A percentile compares a stretch with the other conserved stretches of the same genome.
phyloP scores from a whole-genome alignment of 2,113 vertebrate species.

The Athene noctua region DNA sequence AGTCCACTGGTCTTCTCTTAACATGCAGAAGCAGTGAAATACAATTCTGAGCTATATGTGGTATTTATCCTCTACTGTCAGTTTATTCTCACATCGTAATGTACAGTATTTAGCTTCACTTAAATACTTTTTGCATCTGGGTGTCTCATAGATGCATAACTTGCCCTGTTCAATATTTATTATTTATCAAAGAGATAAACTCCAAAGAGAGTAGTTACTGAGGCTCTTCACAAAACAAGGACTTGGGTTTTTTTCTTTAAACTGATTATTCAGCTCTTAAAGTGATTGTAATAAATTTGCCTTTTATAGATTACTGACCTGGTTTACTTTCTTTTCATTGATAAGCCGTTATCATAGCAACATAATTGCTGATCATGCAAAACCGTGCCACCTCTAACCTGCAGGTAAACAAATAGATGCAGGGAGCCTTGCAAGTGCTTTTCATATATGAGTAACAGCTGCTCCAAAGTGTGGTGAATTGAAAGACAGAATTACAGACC shows the following conservation, averaged over 20 bases:
- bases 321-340: background rate
- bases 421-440: background rate
- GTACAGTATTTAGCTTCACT: background rate
- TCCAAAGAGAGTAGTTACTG: background rate
- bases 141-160: background rate
- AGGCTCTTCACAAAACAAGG: background rate
- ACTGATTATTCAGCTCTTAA: background rate
- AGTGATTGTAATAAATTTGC: background rate
- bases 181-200: background rate
- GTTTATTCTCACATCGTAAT: background rate
- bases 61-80: background rate
- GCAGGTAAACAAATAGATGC: background rate
- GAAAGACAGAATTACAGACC: background rate
- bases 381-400: background rate
- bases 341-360: background rate
- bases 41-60: background rate
- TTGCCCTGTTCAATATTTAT: background rate
- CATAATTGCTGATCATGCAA: background rate
- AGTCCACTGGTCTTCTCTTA: background rate
- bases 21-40: background rate
- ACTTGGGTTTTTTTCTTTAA: background rate
- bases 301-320: background rate
- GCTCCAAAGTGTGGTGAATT: background rate
- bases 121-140: background rate
- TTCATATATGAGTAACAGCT: background rate